Percentiles rank a stretch among this genome's conserved stretches.
These are phyloP conservation scores for Aphaenogaster rudis DNA, from an alignment of 1,140 invertebrate species.

Conservation along the genomic window DNA sequence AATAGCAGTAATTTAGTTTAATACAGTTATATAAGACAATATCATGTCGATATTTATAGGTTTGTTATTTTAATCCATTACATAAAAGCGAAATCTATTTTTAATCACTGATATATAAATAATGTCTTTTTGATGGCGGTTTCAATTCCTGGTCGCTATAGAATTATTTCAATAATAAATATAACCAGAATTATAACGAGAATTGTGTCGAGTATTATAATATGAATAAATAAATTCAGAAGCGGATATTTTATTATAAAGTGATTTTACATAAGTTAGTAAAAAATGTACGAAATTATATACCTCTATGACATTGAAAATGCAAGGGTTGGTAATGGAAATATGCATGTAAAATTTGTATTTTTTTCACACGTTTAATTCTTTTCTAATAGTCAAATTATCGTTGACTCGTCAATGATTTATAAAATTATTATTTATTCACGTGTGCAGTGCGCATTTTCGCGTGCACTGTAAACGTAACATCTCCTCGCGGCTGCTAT, in stretches of 20 bases:
- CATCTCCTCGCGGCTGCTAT: slow-evolving; percentile 16
- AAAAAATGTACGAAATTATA: neutral
- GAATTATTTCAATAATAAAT: slow-evolving; percentile 19
- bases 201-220: neutral
- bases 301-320: neutral
- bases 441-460: neutral
- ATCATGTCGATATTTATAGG: neutral
- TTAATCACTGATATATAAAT: neutral
- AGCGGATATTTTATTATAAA: neutral
- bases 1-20: neutral
- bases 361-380: neutral
- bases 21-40: neutral
- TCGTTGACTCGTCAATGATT: neutral
- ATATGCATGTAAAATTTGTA: neutral
- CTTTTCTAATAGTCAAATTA: neutral
- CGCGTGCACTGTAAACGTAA: neutral
- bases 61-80: neutral
- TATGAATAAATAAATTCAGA: neutral
- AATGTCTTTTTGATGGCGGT: neutral
- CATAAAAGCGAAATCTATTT: neutral
- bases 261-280: neutral
- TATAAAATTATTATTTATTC: slow-evolving; percentile 33
- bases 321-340: neutral
- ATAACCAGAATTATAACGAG: neutral
- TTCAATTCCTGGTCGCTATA: neutral